Conservation (phyloP, 2,797 vertebrate species). For the Pseudochirops cupreus region DNA sequence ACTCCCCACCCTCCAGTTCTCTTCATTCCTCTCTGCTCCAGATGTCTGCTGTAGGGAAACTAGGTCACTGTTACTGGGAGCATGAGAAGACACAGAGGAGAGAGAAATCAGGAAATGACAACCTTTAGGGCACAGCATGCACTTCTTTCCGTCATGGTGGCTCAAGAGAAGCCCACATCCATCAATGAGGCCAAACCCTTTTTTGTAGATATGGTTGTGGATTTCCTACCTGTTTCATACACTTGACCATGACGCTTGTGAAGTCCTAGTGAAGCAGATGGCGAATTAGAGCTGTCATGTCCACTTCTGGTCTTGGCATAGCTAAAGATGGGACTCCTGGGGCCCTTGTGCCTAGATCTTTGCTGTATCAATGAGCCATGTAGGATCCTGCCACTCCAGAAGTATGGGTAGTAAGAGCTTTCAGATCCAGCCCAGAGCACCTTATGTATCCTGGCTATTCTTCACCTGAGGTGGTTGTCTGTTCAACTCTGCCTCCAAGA, state of each 20-base stretch:
- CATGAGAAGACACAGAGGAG: not conserved
- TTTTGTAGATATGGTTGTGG: not conserved
- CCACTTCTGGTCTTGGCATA: not conserved
- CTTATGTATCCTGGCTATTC: not conserved
- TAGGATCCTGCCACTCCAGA: not conserved
- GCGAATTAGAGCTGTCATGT: not conserved
- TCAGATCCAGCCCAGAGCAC: not conserved
- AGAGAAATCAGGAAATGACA: not conserved
- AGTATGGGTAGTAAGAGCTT: not conserved
- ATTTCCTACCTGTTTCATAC: not conserved
- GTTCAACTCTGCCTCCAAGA: not conserved
- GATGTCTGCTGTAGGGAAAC: not conserved
- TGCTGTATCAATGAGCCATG: not conserved
- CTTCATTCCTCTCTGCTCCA: not conserved
- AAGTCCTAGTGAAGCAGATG: not conserved
- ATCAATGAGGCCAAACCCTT: not conserved
- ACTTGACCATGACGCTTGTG: not conserved
- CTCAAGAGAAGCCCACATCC: not conserved
- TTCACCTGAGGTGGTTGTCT: not conserved
- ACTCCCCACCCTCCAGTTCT: not conserved
- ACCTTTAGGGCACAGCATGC: not conserved
- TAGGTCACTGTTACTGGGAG: not conserved
- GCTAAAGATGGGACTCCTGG: not conserved
- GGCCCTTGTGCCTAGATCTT: not conserved
- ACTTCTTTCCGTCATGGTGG: not conserved